Evolutionary conservation across 1,140 invertebrate species (phyloP).

Genomic region (Pygmarrhopalites habei): DNA sequence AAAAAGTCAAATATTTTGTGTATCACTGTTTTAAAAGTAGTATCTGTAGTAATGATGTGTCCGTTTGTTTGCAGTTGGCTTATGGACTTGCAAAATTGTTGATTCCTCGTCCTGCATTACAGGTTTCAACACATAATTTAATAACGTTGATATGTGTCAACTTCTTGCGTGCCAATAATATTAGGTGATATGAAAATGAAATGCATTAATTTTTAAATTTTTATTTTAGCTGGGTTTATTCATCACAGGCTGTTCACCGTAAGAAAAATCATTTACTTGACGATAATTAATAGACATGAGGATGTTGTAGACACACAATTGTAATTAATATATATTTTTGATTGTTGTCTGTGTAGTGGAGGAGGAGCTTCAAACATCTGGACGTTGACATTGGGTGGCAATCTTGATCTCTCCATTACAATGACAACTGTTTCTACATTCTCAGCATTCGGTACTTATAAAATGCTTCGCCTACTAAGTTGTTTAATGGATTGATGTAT

Average conservation of each 20-base stretch:
- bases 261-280: no score
- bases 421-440: conserved; percentile 87
- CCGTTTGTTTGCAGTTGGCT: conserved; percentile 58
- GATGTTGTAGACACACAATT: no score
- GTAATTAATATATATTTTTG: no score
- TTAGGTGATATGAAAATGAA: no score
- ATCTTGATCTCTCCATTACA: conserved; percentile 79
- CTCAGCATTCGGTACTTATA: conserved; percentile 62
- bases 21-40: no score
- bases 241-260: conserved; percentile 80
- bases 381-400: conserved; percentile 78
- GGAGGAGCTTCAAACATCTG: conserved; percentile 95
- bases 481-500: neutral
- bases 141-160: no score
- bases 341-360: conserved; percentile 82
- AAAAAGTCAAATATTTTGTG: no score
- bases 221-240: conserved; percentile 83
- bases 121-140: no score
- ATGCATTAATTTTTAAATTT: no score
- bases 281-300: no score
- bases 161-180: no score
- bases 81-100: conserved; percentile 64
- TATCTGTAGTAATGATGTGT: neutral
- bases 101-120: conserved; percentile 60
- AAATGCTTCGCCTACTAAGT: no score